Percentiles rank a stretch among this genome's conserved stretches.
These are phyloP conservation scores for Enteromius viviparus DNA, from an alignment of 2,797 vertebrate genomes.

Conservation along the genomic window DNA sequence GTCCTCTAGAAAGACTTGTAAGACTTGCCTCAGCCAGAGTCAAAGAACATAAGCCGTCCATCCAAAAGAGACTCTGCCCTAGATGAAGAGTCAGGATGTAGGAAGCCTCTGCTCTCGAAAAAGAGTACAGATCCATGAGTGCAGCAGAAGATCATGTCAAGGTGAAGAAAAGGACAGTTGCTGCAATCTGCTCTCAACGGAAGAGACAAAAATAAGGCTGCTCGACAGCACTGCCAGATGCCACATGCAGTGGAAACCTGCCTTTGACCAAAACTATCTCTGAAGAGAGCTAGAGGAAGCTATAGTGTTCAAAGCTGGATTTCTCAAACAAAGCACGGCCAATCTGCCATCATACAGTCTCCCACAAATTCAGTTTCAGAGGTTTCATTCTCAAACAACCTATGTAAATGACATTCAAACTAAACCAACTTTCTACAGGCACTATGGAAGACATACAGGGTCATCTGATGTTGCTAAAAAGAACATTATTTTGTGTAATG, in stretches of 20 bases:
- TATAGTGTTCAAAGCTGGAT: neutral
- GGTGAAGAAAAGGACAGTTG: conserved; percentile 5
- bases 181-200: neutral
- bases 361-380: neutral
- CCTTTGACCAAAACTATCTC: neutral
- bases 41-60: neutral
- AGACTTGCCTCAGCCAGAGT: conserved; percentile 19
- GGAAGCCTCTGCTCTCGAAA: neutral
- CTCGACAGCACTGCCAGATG: neutral
- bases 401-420: neutral
- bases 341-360: neutral
- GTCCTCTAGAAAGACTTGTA: neutral
- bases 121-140: conserved; percentile 18
- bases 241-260: neutral
- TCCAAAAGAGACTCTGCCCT: conserved; percentile 32
- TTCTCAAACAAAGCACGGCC: neutral
- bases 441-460: neutral
- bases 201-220: conserved; percentile 3
- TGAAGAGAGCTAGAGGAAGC: neutral
- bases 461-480: too few species aligned
- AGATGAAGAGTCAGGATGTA: conserved; percentile 15
- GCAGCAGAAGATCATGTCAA: conserved; percentile 1
- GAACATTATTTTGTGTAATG: too few species aligned
- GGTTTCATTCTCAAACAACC: neutral
- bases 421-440: neutral